Evolutionary conservation across 2,888 invertebrate genomes (phyloP).

Genomic region (Melangyna quadrimaculata): DNA sequence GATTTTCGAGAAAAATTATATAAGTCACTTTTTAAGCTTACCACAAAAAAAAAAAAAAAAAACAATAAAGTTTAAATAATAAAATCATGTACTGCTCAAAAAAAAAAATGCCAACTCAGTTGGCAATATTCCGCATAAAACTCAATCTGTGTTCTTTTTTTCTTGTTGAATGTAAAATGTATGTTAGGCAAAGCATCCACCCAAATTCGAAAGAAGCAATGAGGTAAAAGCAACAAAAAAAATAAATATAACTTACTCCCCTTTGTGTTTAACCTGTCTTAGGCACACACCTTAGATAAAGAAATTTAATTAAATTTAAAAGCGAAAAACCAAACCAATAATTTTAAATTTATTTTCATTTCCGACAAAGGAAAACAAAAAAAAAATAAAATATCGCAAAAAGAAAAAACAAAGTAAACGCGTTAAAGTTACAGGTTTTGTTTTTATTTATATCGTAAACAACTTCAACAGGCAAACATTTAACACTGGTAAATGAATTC

Average conservation of each 20-base stretch:
- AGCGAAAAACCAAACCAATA: constrained; percentile 42
- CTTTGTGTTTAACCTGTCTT: neutral
- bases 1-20: no score
- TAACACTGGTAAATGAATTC: constrained; percentile 11
- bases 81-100: no score
- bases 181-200: constrained; percentile 6
- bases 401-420: neutral
- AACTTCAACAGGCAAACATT: constrained; percentile 19
- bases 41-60: no score
- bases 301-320: constrained; percentile 60
- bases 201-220: constrained; percentile 30
- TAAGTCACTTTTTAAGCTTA: no score
- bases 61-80: no score
- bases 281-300: constrained; percentile 3
- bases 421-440: neutral
- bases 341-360: constrained; percentile 51
- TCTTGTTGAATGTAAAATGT: constrained; percentile 36
- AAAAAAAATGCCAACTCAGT: neutral
- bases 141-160: neutral
- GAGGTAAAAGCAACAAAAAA: neutral
- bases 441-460: neutral
- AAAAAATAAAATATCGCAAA: no score
- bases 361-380: neutral
- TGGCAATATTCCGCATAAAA: neutral
- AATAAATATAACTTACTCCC: neutral